These are phyloP conservation scores for Phenganax marumi DNA, from an alignment of 92 coral and sea anemone genomes.

Conservation along the genomic window DNA sequence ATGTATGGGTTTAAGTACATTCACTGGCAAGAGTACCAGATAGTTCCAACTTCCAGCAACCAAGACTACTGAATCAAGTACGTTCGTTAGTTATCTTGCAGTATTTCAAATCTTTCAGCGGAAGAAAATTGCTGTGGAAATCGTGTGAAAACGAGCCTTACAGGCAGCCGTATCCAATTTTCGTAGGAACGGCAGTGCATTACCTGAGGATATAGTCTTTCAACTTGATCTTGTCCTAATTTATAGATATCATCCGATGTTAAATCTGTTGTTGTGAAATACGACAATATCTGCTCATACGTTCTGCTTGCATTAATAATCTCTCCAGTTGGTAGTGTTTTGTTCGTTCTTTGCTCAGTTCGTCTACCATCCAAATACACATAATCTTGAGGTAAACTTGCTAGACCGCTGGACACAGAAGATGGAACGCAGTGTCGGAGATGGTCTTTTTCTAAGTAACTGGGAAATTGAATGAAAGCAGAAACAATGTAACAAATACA, in stretches of 20 bases:
- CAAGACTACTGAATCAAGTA: too few species aligned
- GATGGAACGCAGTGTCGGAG: slow-evolving; percentile 78
- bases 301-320: slow-evolving; percentile 72
- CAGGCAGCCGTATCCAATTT: too few species aligned
- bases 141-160: too few species aligned
- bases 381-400: slow-evolving; percentile 69
- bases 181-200: neutral
- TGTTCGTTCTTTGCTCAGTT: slow-evolving; percentile 63
- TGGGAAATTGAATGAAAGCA: slow-evolving; percentile 5
- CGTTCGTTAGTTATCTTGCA: too few species aligned
- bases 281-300: slow-evolving; percentile 65
- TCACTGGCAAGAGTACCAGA: too few species aligned
- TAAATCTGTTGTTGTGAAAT: slow-evolving; percentile 73
- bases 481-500: slow-evolving; percentile 14
- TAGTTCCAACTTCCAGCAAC: too few species aligned
- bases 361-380: slow-evolving; percentile 68
- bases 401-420: slow-evolving; percentile 77
- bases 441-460: slow-evolving; percentile 75
- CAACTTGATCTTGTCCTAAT: slow-evolving; percentile 69
- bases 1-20: too few species aligned
- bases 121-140: too few species aligned
- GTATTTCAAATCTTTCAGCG: too few species aligned
- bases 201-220: slow-evolving; percentile 74
- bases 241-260: slow-evolving; percentile 70
- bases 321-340: slow-evolving; percentile 69